Percentiles rank a stretch among this genome's conserved stretches.
Conservation (phyloP, 2,888 invertebrate genomes). For the Molanna angustata region DNA sequence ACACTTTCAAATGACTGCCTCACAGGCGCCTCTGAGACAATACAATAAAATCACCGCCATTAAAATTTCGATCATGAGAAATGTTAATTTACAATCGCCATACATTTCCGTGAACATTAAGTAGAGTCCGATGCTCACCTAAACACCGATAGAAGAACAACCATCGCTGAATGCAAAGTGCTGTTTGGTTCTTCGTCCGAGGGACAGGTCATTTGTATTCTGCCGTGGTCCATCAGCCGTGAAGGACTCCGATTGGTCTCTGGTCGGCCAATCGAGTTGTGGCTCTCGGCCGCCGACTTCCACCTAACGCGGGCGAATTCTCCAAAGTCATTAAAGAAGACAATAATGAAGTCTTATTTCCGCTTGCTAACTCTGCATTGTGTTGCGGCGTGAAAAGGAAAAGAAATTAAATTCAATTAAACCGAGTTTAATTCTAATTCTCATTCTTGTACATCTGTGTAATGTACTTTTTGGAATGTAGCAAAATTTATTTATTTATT, state of each 20-base stretch:
- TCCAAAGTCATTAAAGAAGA: not conserved
- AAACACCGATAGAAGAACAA: not conserved
- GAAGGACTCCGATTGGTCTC: constrained; percentile 11
- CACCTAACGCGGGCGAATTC: not conserved
- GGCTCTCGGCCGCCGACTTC: constrained; percentile 10
- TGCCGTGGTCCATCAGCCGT: constrained; percentile 7
- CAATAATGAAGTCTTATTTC: not conserved
- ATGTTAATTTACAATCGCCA: too few species aligned
- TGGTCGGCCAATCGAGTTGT: constrained; percentile 10
- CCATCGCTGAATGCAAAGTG: constrained; percentile 11
- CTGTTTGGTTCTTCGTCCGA: constrained; percentile 14
- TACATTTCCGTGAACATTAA: too few species aligned
- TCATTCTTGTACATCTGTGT: too few species aligned
- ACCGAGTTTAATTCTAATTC: too few species aligned
- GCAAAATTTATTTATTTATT: too few species aligned
- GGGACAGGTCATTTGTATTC: constrained; percentile 14
- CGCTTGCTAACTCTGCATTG: not conserved
- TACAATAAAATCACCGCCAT: too few species aligned
- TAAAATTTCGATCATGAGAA: too few species aligned
- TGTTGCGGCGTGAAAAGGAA: too few species aligned
- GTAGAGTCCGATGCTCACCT: not conserved
- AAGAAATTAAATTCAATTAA: too few species aligned
- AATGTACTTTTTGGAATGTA: too few species aligned
- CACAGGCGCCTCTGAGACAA: too few species aligned
- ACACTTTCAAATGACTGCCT: too few species aligned